Evolutionary conservation across 2,797 vertebrate genomes (phyloP).

Genomic region (Alosa sapidissima): DNA sequence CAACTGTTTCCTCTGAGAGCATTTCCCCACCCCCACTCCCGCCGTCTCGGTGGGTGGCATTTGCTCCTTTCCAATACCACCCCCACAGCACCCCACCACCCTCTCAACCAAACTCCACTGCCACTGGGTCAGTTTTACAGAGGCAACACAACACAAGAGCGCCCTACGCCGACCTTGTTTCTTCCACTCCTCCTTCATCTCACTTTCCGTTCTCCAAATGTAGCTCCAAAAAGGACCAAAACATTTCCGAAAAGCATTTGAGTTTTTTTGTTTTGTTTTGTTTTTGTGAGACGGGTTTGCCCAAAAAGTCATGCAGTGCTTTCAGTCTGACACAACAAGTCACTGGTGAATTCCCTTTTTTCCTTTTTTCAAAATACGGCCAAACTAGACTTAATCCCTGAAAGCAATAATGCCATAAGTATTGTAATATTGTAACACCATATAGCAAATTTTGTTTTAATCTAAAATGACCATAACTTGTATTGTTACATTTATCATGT

Average conservation of each 20-base stretch:
- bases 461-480: not conserved
- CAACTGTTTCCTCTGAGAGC: conserved; percentile 79
- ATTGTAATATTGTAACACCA: not conserved
- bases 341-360: not conserved
- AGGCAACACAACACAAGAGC: not conserved
- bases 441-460: not conserved
- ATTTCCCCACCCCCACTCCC: conserved; percentile 63
- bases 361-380: not conserved
- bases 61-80: conserved; percentile 62
- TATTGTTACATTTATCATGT: no score
- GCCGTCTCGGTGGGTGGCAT: conserved; percentile 81
- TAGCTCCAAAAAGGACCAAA: not conserved
- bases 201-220: not conserved
- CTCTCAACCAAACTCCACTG: conserved; percentile 46
- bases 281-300: not conserved
- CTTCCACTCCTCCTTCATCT: conserved; percentile 4
- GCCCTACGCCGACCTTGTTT: conserved; percentile 3
- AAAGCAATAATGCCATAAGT: not conserved
- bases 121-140: conserved; percentile 24
- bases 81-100: conserved; percentile 46
- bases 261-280: not conserved
- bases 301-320: not conserved
- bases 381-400: not conserved
- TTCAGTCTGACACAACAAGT: not conserved
- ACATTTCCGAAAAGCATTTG: not conserved